Conservation (phyloP, 2,797 vertebrate species). For the Notolepis coatsorum region DNA sequence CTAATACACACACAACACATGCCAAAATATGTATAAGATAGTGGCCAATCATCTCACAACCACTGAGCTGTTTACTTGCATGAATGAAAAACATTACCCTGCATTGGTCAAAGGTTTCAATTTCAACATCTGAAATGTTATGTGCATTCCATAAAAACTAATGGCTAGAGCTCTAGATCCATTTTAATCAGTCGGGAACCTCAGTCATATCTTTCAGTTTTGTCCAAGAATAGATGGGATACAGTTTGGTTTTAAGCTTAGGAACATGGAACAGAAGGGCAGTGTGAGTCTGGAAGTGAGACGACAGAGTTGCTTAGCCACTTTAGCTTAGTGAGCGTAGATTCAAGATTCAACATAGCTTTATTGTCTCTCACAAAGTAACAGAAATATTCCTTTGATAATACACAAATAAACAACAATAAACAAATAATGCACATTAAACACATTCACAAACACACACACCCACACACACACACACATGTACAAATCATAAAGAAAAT, state of each 20-base stretch:
- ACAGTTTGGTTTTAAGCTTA: not conserved
- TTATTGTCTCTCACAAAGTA: too few species aligned
- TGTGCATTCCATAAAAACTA: not conserved
- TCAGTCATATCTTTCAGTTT: not conserved
- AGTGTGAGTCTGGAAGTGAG: conserved; percentile 19
- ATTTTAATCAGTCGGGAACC: too few species aligned
- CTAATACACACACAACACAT: too few species aligned
- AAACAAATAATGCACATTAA: not conserved
- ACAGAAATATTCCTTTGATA: too few species aligned
- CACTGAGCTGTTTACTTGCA: conserved; percentile 25
- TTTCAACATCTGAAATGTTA: too few species aligned
- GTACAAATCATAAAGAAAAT: conserved; percentile 14
- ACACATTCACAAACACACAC: too few species aligned
- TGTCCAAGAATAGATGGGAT: not conserved
- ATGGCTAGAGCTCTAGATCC: not conserved
- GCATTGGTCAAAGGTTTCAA: too few species aligned
- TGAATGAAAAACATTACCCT: conserved; percentile 34
- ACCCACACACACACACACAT: too few species aligned
- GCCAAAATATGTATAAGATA: too few species aligned
- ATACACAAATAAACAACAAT: too few species aligned
- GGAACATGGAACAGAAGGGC: conserved; percentile 48
- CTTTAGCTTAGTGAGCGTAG: conserved; percentile 18
- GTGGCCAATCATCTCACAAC: conserved; percentile 11
- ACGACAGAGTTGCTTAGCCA: conserved; percentile 5
- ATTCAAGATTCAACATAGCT: too few species aligned